Evolutionary conservation across 1,140 invertebrate species (phyloP).

Genomic region (Sinonovacula constricta): DNA sequence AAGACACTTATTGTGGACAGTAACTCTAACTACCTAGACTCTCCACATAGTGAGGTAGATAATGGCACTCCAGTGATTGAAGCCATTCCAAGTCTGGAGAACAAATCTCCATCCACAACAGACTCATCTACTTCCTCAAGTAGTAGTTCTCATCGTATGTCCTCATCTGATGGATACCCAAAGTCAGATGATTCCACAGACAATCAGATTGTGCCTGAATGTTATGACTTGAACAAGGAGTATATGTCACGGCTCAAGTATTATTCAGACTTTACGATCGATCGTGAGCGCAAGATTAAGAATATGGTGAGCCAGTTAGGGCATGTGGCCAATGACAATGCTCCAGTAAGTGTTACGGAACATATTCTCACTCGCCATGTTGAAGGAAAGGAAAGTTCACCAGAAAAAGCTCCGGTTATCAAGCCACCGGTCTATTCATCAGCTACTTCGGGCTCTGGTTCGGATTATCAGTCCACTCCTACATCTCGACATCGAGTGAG

Average conservation of each 20-base stretch:
- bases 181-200: constrained; percentile 62
- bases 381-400: constrained; percentile 57
- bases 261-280: constrained; percentile 70
- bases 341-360: constrained; percentile 41
- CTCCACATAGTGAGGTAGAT: constrained; percentile 47
- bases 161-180: constrained; percentile 62
- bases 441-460: constrained; percentile 39
- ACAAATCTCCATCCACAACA: constrained; percentile 24
- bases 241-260: constrained; percentile 68
- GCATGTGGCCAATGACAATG: constrained; percentile 25
- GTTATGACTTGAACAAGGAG: constrained; percentile 64
- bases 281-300: constrained; percentile 70
- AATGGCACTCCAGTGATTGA: constrained; percentile 41
- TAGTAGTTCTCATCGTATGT: constrained; percentile 29
- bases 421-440: constrained; percentile 1
- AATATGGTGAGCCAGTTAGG: constrained; percentile 49
- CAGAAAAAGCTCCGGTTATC: constrained; percentile 29
- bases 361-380: constrained; percentile 61
- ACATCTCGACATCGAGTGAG: constrained; percentile 20
- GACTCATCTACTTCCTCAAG: constrained; percentile 55
- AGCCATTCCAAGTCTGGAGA: constrained; percentile 29
- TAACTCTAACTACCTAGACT: constrained; percentile 61
- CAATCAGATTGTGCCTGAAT: constrained; percentile 66
- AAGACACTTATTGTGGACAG: constrained; percentile 59
- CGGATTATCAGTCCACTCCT: constrained; percentile 40